These are phyloP conservation scores for Crepidodera aurea DNA, from an alignment of 2,888 invertebrate genomes.

Conservation along the genomic window DNA sequence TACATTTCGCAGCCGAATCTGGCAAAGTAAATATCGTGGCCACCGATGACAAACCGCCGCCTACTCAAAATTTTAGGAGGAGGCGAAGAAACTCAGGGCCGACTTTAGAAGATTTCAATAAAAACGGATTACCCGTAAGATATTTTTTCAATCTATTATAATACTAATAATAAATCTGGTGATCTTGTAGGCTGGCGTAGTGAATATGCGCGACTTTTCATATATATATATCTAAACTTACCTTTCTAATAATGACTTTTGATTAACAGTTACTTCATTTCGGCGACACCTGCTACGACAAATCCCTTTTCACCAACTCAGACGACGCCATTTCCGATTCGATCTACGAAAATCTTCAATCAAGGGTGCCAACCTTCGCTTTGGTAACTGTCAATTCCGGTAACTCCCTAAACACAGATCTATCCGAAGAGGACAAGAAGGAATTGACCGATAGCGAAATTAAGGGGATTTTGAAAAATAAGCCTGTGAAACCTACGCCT, in stretches of 20 bases:
- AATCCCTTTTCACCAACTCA: constrained; percentile 56
- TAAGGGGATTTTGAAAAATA: constrained; percentile 78
- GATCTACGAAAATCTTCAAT: constrained; percentile 38
- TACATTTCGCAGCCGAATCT: constrained; percentile 86
- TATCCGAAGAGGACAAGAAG: constrained; percentile 46
- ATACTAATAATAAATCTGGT: too few relatives aligned
- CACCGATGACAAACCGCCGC: constrained; percentile 87
- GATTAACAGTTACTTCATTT: constrained; percentile 76
- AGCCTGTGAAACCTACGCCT: constrained; percentile 76
- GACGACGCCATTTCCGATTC: constrained; percentile 29
- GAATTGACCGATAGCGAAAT: constrained; percentile 59
- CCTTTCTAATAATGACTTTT: too few relatives aligned
- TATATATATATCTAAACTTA: too few relatives aligned
- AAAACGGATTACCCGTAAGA: constrained; percentile 63
- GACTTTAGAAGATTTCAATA: constrained; percentile 56
- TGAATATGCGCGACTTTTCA: too few relatives aligned
- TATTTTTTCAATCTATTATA: too few relatives aligned
- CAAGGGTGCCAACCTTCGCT: constrained; percentile 38
- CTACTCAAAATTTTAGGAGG: constrained; percentile 80
- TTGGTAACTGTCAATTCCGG: constrained; percentile 50
- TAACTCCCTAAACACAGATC: constrained; percentile 29
- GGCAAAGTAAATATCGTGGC: constrained; percentile 88
- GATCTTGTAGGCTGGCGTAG: too few relatives aligned
- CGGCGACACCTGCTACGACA: constrained; percentile 66
- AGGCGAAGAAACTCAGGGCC: constrained; percentile 68